Base-by-base conservation (phyloP, 1,140 invertebrate species). In the Meloidogyne hapla region DNA sequence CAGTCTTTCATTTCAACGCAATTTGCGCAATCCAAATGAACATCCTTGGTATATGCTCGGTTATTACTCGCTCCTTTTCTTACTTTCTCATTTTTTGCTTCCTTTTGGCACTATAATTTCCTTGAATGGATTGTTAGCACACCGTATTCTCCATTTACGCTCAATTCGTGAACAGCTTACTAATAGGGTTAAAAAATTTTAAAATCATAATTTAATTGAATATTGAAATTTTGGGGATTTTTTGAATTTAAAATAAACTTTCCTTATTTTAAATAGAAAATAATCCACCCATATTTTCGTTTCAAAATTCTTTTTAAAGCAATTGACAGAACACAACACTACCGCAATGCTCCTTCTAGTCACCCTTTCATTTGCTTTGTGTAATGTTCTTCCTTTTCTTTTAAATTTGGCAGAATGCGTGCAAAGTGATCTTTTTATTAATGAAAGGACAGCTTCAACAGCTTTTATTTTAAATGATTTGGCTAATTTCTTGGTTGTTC, bases 401-500 rank as follows among this genome's bases (percentile, higher is more conserved):
- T 69, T 83, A 13, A 83, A 85, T 56, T 70, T 85, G 42, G 80
- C 80, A 8, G 84, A 85, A 72, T 85, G 81, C 70, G 68, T 83
- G n/a, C 71, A 84, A 67, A 80, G 79, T 3, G 76, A 81, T 25
- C 75, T 85, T 10, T 85, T 85, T 77, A 42, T 61, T 28, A 79
- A 77, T 62, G 79, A 87, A 56, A 71, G 67, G 12, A 87, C 84
- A 13, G 67, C 76, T 12, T 72, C 67, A 28, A 74, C 80, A 63
- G 84, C 84, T 10, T 87, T 71, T 75, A 67, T 74, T 28, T 62
- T 85, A n/a, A 85, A 86, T 63, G 84, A 85, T 75, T 72, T 85
- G 28, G 73, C 83, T 10, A 87, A 81, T 48, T 80, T 87, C 26
- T 76, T 85, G 38, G 84, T 85, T 13, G 75, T 81, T 4, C 66